Base-by-base conservation (phyloP, 2,113 vertebrate species). In the Caranx melampygus region DNA sequence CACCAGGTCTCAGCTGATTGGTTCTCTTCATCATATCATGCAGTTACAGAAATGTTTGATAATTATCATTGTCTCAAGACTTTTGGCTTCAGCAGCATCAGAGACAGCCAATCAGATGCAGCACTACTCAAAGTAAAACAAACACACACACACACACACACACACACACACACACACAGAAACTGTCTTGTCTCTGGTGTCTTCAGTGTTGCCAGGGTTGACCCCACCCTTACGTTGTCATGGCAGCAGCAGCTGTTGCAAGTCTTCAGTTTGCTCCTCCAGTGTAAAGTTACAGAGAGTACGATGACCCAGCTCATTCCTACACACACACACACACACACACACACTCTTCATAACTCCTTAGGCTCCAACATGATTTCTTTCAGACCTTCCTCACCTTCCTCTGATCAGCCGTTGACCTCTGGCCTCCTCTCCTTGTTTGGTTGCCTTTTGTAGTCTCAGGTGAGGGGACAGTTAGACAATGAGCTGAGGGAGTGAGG, bases 281-380 rank as follows among this genome's bases (percentile, higher is more conserved):
- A 89, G 96, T 85, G 81, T 98, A 92, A 15, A 77, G 89, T 98
- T 98, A 95, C 97, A 62, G 84, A 84, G 63, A 88, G 87, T 79
- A 84, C 88, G 94, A 94, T 97, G 96, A 96, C 95, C 96, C 90
- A 84, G 95, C 95, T 95, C 92, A 95, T 96, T 96, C 95, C 95
- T 91, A 52, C 40, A 72, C 42, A 76, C 73, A 75, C 84, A 34
- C 69, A 33, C 45, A 49, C 70, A 15, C 47, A 15, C 40, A 61
- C 73, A 60, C 83, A 45, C 26, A 66, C 75, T 34, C 18, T 7
- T 59, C 74, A 87, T 81, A 81, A 72, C 70, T 58, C 31, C 20
- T 18, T 12, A 35, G 66, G 65, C 60, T 73, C 12, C 65, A 44
- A 58, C 52, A 82, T 67, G 54, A 35, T 66, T 85, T 60, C 59